Evolutionary conservation across 2,113 vertebrate species (phyloP).

Genomic region (Laterallus jamaicensis): DNA sequence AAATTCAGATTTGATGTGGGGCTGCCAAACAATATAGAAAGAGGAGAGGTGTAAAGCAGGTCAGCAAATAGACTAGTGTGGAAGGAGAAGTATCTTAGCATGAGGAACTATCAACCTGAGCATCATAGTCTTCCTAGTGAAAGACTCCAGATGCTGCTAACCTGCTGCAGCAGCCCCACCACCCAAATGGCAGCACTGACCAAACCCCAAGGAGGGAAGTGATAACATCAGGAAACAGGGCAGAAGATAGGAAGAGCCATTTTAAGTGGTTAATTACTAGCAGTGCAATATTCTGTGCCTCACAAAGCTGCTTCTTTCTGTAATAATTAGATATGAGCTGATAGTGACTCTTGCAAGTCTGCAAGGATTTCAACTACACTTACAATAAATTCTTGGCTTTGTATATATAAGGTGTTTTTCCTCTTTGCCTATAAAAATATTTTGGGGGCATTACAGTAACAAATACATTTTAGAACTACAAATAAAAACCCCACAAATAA

Average conservation of each 20-base stretch:
- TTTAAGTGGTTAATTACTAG: background rate
- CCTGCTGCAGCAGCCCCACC: background rate
- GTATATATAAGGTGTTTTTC: background rate
- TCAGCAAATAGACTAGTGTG: background rate
- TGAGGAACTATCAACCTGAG: background rate
- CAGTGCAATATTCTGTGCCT: background rate
- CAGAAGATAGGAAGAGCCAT: background rate
- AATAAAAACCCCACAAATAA: background rate
- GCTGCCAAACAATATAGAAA: background rate
- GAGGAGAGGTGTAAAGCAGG: background rate
- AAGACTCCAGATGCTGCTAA: background rate
- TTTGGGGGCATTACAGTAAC: background rate
- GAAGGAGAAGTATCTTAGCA: background rate
- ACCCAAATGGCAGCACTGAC: background rate
- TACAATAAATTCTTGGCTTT: background rate
- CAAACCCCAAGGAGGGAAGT: rapidly evolving
- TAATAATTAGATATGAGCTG: background rate
- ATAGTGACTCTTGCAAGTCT: background rate
- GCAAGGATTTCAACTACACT: background rate
- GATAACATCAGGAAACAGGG: background rate
- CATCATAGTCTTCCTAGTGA: background rate
- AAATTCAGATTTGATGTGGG: background rate
- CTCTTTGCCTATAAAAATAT: background rate
- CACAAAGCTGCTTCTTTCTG: background rate
- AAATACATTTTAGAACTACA: background rate